Evolutionary conservation across 2,888 invertebrate genomes (phyloP), one percentile per base, ranked within the genome.

Genomic region (Hypomecis atomaria): DNA sequence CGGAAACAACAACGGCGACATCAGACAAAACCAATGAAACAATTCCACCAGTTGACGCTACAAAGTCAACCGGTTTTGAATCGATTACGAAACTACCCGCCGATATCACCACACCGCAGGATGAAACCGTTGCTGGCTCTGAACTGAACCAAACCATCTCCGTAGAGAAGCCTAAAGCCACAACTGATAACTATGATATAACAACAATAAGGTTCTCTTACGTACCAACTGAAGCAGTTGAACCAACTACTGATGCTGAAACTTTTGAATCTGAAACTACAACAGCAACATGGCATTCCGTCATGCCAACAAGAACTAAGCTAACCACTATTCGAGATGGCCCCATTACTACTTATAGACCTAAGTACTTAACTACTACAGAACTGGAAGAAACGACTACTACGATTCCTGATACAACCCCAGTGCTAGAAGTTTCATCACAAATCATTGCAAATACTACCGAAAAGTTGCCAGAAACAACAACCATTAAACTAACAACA

Each of bases 51-150:
- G 83, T 85, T 83, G 84, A 87, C 71, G 77, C 77, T 44, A 81
- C 81, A 65, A 89, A 80, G 78, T 83, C 85, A 83, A 90, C 82
- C 72, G 85, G 88, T 78, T 92, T 92, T 77, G 92, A 93, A 87
- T 93, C 93, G 66, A 92, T 92, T 69, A 92, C 93, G 59, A 93
- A 93, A 84, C 72, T 93, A 60, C 90, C 92, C 65, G 81, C 87
- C 53, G 85, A 82, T 59, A 73, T 92, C 49, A 93, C 93, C 43
- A 93, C 93, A 47, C 92, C 93, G 42, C 82, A 82, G 68, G 89
- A 89, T 75, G 92, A 92, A 60, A 78, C 76, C 60, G 73, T 76
- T 59, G 77, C 76, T 63, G 78, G 78, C 68, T 79, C 82, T 44
- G 84, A 87, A 71, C 76, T 82, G 10, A 83, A 80, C 67, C 83